Evolutionary conservation across 2,888 invertebrate species (phyloP).

Genomic region (Coleophora deauratella): DNA sequence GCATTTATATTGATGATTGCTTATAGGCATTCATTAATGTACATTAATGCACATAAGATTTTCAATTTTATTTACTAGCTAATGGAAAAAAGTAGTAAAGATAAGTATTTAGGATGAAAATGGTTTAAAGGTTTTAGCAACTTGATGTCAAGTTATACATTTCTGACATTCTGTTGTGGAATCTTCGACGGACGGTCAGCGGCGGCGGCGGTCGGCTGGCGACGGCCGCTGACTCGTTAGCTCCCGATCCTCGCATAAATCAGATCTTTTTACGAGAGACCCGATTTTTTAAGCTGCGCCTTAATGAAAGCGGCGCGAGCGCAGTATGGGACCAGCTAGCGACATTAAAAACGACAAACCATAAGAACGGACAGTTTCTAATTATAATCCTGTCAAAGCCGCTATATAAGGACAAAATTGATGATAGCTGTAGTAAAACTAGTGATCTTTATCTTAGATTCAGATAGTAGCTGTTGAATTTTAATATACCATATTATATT

Average conservation of each 20-base stretch:
- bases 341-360: constrained; percentile 72
- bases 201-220: constrained; percentile 9
- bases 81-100: too few relatives aligned
- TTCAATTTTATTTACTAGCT: too few relatives aligned
- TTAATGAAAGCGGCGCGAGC: constrained; percentile 68
- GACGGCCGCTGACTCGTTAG: constrained; percentile 56
- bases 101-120: too few relatives aligned
- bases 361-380: constrained; percentile 69
- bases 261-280: constrained; percentile 68
- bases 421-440: constrained; percentile 51
- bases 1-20: too few relatives aligned
- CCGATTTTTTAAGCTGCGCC: constrained; percentile 60
- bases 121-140: too few relatives aligned
- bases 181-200: neutral
- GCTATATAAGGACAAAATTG: constrained; percentile 66
- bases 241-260: constrained; percentile 68
- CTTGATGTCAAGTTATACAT: too few relatives aligned
- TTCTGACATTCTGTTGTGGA: too few relatives aligned
- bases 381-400: constrained; percentile 73
- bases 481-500: too few relatives aligned
- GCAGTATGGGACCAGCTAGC: constrained; percentile 70
- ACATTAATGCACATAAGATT: too few relatives aligned
- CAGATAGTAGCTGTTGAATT: constrained; percentile 55
- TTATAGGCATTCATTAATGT: too few relatives aligned
- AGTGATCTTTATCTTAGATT: constrained; percentile 60